Conservation (phyloP, 2,888 invertebrate genomes). For the Allacma fusca region DNA sequence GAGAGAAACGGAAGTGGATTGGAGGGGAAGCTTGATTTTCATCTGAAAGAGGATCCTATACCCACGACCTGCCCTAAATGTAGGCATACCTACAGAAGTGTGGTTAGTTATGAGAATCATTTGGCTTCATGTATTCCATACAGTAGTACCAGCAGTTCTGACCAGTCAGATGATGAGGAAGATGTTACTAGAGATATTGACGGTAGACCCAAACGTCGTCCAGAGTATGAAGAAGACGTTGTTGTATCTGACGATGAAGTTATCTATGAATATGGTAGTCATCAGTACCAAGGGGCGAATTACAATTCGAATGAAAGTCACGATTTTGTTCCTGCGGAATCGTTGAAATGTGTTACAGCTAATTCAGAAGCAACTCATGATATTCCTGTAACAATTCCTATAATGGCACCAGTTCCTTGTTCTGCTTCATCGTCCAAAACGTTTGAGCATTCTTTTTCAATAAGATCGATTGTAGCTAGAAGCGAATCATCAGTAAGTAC, state of each 20-base stretch:
- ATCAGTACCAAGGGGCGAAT: too few species aligned
- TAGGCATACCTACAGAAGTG: slow-evolving; percentile 68
- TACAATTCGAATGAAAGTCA: too few species aligned
- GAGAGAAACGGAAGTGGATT: too few species aligned
- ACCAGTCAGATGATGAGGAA: slow-evolving; percentile 7
- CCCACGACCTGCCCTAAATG: slow-evolving; percentile 49
- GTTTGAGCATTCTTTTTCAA: neutral
- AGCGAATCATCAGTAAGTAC: neutral
- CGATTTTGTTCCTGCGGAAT: too few species aligned
- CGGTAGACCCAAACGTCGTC: too few species aligned
- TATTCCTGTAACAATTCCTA: neutral
- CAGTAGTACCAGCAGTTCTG: slow-evolving; percentile 73
- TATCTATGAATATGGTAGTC: too few species aligned
- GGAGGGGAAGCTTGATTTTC: neutral
- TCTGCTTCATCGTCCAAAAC: neutral
- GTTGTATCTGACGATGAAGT: slow-evolving; percentile 31
- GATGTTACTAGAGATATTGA: too few species aligned
- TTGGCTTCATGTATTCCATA: slow-evolving; percentile 76
- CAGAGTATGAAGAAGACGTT: slow-evolving; percentile 36
- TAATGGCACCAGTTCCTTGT: neutral
- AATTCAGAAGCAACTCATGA: too few species aligned
- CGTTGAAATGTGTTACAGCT: too few species aligned
- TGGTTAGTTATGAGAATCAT: slow-evolving; percentile 81
- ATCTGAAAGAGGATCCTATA: neutral
- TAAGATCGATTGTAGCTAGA: neutral